A percentile compares a stretch with the other conserved stretches of the same genome.
Evolutionary conservation across 2,797 vertebrate species (phyloP).

Genomic region (Florisuga fusca): DNA sequence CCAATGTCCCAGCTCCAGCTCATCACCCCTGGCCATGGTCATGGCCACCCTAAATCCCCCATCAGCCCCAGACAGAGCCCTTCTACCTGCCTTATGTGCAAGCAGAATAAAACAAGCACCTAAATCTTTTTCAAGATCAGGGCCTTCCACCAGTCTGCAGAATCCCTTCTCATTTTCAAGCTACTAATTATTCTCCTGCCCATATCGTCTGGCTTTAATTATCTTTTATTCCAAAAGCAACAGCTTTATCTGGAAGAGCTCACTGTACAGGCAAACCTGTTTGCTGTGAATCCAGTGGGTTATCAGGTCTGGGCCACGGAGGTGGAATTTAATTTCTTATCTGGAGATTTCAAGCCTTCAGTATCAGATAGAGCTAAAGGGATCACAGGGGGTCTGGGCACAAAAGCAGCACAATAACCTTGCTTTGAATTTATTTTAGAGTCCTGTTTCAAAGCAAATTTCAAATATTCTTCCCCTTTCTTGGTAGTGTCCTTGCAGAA

Average conservation of each 20-base stretch:
- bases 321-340: slow-evolving; percentile 49
- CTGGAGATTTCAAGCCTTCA: slow-evolving; percentile 23
- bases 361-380: slow-evolving; percentile 25
- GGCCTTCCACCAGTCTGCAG: background rate
- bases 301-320: background rate
- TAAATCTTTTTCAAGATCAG: background rate
- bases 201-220: rapidly evolving
- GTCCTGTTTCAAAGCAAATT: background rate
- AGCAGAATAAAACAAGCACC: background rate
- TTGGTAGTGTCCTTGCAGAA: background rate
- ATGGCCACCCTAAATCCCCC: background rate
- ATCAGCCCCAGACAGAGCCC: background rate
- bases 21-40: background rate
- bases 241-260: background rate
- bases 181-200: background rate
- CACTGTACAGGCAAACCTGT: background rate
- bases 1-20: background rate
- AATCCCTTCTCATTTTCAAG: background rate
- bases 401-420: slow-evolving; percentile 16
- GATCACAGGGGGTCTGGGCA: slow-evolving; percentile 2
- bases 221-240: background rate
- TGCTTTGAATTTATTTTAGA: background rate
- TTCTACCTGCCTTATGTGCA: rapidly evolving
- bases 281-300: background rate
- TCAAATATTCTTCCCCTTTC: background rate